These are phyloP conservation scores for Nannobrachium achirus DNA, from an alignment of 2,113 vertebrate species.

Conservation along the genomic window DNA sequence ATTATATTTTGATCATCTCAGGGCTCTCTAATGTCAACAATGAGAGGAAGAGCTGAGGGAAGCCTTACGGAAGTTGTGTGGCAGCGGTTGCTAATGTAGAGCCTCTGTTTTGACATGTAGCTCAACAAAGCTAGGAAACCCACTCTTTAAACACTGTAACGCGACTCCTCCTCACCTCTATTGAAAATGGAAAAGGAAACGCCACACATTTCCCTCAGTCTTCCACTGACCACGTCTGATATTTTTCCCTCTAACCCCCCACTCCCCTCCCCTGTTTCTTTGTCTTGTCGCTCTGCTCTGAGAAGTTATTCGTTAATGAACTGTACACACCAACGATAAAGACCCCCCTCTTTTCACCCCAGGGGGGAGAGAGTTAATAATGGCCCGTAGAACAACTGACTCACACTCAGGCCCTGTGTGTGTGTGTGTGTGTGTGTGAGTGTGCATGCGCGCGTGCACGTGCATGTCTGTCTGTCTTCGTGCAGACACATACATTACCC, in stretches of 20 bases:
- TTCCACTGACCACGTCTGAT: neutral
- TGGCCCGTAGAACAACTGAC: slow-evolving; percentile 4
- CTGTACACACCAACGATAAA: neutral
- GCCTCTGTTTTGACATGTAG: slow-evolving; percentile 8
- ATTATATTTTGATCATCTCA: neutral
- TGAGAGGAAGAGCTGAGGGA: slow-evolving; percentile 35
- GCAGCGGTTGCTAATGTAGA: neutral
- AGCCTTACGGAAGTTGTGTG: neutral
- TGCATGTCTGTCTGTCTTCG: neutral
- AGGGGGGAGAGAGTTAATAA: slow-evolving; percentile 29
- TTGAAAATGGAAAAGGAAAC: neutral
- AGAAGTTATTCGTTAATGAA: slow-evolving; percentile 51
- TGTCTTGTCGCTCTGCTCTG: neutral
- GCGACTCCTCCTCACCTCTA: neutral
- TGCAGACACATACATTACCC: too few species aligned
- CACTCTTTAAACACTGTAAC: slow-evolving; percentile 14
- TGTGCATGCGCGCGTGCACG: neutral
- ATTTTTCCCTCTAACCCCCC: neutral
- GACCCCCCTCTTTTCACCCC: slow-evolving; percentile 7
- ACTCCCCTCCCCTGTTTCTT: neutral
- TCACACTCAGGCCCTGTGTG: neutral
- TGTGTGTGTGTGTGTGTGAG: neutral
- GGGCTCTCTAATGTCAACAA: slow-evolving; percentile 28
- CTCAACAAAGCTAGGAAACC: slow-evolving; percentile 33
- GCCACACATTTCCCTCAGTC: neutral